Base-by-base conservation (phyloP, 2,797 vertebrate genomes). In the Malacoraja senta region DNA sequence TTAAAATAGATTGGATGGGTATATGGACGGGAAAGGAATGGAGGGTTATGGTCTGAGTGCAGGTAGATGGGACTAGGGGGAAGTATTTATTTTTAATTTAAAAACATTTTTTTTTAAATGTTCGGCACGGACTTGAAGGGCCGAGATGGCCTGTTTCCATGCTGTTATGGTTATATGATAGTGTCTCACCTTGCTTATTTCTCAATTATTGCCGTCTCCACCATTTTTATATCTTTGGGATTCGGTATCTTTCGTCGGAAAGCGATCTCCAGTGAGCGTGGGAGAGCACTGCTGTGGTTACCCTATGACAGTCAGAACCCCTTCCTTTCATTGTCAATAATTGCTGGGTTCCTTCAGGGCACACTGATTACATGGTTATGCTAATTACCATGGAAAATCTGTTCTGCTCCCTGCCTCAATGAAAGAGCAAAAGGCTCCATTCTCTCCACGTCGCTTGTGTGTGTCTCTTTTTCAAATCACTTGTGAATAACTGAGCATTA, bases 321-420 rank as follows among this genome's bases (percentile, higher is more conserved):
- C 21, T 91, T 61, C 53, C 58, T 53, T 91, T 91, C 38, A 72
- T 38, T 72, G 68, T 74, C 29, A 91, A 74, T 44, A 91, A 91
- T 74, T 72, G 71, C 35, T 53, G 68, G 90, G 68, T 24, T 53
- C 38, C 86, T 90, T 90, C 63, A 90, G 86, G 86, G 63, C n/a
- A 90, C n/a, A 2, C 44, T 68, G 86, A 63, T 65, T 68, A 90
- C 86, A 24, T 68, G 63, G 63, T 38, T 68, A 74, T 74, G 68
- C 38, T 91, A 91, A 91, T 91, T 44, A 91, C 35, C 74, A 24
- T 24, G 44, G 15, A 26, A 21, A 72, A 91, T 91, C 88, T 91
- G 65, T 44, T 72, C 68, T 74, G 9, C 24, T 91, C 58, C 32
- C 63, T 19, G 63, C 86, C 24, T 90, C 84, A 32, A 68, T 68